Conservation (phyloP, 2,113 vertebrate genomes). For the Pachycephala philippinensis region DNA sequence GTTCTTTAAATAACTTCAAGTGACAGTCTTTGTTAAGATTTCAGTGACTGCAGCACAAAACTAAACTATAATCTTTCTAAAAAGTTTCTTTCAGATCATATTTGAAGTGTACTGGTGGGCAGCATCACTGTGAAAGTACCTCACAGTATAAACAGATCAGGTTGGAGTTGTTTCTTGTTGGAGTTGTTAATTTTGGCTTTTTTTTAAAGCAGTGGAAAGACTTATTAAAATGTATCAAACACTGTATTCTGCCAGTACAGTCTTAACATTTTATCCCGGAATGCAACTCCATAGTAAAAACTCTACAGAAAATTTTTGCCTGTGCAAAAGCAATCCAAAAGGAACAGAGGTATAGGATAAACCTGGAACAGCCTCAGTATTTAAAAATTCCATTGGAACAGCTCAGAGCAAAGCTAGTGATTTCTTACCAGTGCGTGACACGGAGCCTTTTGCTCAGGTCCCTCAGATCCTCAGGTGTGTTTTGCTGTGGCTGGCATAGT, state of each 20-base stretch:
- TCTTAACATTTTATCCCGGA: not conserved
- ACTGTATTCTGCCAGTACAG: not conserved
- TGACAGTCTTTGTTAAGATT: not conserved
- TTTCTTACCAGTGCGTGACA: not conserved
- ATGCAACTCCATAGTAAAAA: not conserved
- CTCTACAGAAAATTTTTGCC: not conserved
- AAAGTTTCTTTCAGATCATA: not conserved
- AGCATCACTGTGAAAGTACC: not conserved
- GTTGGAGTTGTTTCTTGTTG: not conserved
- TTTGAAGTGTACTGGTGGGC: not conserved
- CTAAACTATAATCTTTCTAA: not conserved
- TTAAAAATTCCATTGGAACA: not conserved
- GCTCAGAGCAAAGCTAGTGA: not conserved
- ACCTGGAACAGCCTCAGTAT: not conserved
- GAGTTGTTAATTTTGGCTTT: too few relatives aligned
- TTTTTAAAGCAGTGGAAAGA: not conserved
- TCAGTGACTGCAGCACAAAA: not conserved
- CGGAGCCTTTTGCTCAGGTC: not conserved
- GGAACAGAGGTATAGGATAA: not conserved
- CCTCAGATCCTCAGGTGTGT: accelerated
- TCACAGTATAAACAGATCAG: not conserved
- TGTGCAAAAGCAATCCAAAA: not conserved
- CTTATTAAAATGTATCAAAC: not conserved
- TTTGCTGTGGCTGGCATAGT: not conserved
- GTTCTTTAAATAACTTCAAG: not conserved